A percentile compares a stretch with the other conserved stretches of the same genome.
Evolutionary conservation across 2,888 invertebrate species (phyloP).

Genomic region (Rotaria sp.): DNA sequence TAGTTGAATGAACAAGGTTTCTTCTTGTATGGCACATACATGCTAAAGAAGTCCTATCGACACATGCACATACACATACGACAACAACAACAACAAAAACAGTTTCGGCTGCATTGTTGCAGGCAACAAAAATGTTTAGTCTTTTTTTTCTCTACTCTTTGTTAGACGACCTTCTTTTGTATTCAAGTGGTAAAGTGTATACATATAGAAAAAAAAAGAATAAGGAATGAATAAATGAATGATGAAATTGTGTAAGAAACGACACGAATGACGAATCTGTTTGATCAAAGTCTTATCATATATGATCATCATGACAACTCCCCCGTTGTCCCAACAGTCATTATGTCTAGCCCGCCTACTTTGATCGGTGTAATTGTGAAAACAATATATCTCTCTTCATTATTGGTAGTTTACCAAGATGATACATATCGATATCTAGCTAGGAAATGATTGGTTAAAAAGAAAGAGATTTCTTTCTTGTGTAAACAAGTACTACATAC

Average conservation of each 20-base stretch:
- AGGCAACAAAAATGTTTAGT: conserved; percentile 22
- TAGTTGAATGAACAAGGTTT: conserved; percentile 9
- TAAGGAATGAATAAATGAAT: background rate
- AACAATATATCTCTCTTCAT: background rate
- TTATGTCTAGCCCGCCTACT: conserved; percentile 22
- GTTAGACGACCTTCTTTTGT: conserved; percentile 24
- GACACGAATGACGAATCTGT: conserved; percentile 12
- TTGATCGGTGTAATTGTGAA: conserved; percentile 24
- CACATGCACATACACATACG: background rate
- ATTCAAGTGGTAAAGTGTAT: conserved; percentile 21
- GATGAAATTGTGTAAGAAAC: conserved; percentile 17
- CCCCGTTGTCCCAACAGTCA: conserved; percentile 12
- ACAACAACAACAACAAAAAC: conserved; percentile 21
- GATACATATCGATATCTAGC: conserved; percentile 9
- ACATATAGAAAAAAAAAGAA: background rate
- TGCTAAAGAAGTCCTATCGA: conserved; percentile 14
- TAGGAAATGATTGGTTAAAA: conserved; percentile 4
- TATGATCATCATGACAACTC: conserved; percentile 24
- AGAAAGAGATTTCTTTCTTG: conserved; percentile 19
- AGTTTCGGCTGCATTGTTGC: conserved; percentile 19
- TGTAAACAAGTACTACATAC: conserved; percentile 19
- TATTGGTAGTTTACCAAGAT: background rate
- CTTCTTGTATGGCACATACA: background rate
- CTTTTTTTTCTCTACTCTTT: background rate
- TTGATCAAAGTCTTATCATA: conserved; percentile 17